These are phyloP conservation scores for Charanyca ferruginea DNA, from an alignment of 2,888 invertebrate species.

Conservation along the genomic window DNA sequence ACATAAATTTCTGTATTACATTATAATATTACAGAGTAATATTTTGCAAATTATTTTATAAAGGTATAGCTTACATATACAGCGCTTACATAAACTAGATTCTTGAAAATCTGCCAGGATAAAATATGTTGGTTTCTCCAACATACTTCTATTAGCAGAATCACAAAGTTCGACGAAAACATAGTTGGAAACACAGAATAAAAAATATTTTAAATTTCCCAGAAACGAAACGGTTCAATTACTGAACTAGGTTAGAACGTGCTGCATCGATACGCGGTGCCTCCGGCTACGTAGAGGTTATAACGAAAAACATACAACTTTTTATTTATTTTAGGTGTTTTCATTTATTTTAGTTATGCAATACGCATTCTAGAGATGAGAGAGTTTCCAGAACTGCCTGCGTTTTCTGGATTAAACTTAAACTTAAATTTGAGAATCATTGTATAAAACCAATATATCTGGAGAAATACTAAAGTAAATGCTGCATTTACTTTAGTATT, in stretches of 20 bases:
- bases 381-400: too few species aligned
- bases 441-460: too few species aligned
- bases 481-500: too few species aligned
- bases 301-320: not conserved
- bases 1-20: too few species aligned
- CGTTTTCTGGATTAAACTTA: too few species aligned
- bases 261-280: conserved; percentile 1
- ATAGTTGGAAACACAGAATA: not conserved
- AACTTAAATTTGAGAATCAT: too few species aligned
- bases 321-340: not conserved
- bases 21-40: too few species aligned
- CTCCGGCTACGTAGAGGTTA: conserved; percentile 19
- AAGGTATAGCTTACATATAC: too few species aligned
- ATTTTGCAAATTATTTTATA: too few species aligned
- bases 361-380: too few species aligned
- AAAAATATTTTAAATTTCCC: conserved; percentile 1
- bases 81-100: not conserved
- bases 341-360: not conserved
- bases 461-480: too few species aligned
- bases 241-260: conserved; percentile 10
- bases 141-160: not conserved
- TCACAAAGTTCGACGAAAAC: not conserved
- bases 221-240: conserved; percentile 8
- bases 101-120: not conserved
- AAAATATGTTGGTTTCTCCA: not conserved